These are phyloP conservation scores for Pyralis farinalis DNA, from an alignment of 2,888 invertebrate species.

Conservation along the genomic window DNA sequence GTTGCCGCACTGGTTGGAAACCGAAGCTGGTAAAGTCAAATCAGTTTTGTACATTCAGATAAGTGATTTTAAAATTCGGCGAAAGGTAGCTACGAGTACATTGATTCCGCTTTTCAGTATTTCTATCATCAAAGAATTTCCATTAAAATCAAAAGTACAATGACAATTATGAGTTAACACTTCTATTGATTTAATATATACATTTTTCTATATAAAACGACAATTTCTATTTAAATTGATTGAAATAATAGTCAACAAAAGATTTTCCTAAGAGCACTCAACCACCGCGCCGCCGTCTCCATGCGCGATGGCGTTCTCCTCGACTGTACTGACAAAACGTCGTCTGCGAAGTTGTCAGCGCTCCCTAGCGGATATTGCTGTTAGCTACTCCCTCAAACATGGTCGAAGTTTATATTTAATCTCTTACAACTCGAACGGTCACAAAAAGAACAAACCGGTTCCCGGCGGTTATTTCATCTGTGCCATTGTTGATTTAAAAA, in stretches of 20 bases:
- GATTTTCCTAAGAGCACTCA: constrained; percentile 6
- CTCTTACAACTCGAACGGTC: constrained; percentile 32
- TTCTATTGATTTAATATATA: too few relatives aligned
- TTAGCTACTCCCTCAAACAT: constrained; percentile 27
- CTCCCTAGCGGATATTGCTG: constrained; percentile 43
- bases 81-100: too few relatives aligned
- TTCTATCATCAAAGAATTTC: too few relatives aligned
- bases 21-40: too few relatives aligned
- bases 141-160: too few relatives aligned
- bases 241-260: constrained; percentile 9
- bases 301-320: not conserved
- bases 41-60: too few relatives aligned
- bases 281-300: constrained; percentile 3
- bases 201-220: too few relatives aligned
- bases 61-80: too few relatives aligned
- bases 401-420: constrained; percentile 59
- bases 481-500: constrained; percentile 15
- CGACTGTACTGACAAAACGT: constrained; percentile 25
- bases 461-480: constrained; percentile 29
- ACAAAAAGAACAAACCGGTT: constrained; percentile 43
- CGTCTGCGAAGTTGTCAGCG: constrained; percentile 37
- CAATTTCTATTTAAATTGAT: too few relatives aligned
- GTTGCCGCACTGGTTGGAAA: too few relatives aligned
- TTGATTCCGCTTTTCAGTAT: too few relatives aligned
- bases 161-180: too few relatives aligned